phyloP scores from a whole-genome alignment of 1,140 invertebrate genomes.

The Dendrolimus punctatus region DNA sequence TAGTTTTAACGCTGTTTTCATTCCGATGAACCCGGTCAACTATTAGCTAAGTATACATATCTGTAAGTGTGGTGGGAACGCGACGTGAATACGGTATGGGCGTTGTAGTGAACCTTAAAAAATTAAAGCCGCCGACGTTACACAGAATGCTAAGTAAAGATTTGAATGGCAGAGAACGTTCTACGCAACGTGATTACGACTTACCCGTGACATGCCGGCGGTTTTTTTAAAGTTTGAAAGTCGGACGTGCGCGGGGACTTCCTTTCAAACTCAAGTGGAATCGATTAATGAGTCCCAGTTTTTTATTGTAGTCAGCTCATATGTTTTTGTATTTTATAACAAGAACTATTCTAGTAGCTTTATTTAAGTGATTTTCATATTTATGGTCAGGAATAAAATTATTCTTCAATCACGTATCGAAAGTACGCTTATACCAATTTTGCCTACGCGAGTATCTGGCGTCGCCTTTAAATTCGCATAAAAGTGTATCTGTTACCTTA shows the following conservation, averaged over 20 bases:
- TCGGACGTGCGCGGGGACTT: conserved; percentile 32
- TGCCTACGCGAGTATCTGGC: too few species aligned
- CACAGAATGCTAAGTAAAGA: conserved; percentile 65
- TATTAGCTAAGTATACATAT: conserved; percentile 63
- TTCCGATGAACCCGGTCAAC: conserved; percentile 25
- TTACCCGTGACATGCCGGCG: conserved; percentile 42
- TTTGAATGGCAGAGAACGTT: conserved; percentile 52
- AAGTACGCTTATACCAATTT: too few species aligned
- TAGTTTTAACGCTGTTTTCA: not conserved
- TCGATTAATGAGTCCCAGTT: conserved; percentile 36
- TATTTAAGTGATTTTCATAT: too few species aligned
- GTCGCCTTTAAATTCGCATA: too few species aligned
- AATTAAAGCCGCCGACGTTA: conserved; percentile 60
- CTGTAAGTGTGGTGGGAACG: conserved; percentile 58
- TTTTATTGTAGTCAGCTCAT: conserved; percentile 21
- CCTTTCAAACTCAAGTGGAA: conserved; percentile 32
- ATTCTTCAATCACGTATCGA: too few species aligned
- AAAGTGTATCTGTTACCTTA: too few species aligned
- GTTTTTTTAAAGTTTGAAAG: conserved; percentile 37
- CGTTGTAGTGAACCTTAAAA: conserved; percentile 57
- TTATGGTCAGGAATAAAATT: too few species aligned
- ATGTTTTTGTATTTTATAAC: conserved; percentile 7
- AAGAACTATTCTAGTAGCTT: not conserved
- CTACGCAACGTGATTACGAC: conserved; percentile 40
- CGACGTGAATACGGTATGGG: conserved; percentile 59